Base-by-base conservation (phyloP, 2,113 vertebrate species). In the Stercorarius parasiticus region DNA sequence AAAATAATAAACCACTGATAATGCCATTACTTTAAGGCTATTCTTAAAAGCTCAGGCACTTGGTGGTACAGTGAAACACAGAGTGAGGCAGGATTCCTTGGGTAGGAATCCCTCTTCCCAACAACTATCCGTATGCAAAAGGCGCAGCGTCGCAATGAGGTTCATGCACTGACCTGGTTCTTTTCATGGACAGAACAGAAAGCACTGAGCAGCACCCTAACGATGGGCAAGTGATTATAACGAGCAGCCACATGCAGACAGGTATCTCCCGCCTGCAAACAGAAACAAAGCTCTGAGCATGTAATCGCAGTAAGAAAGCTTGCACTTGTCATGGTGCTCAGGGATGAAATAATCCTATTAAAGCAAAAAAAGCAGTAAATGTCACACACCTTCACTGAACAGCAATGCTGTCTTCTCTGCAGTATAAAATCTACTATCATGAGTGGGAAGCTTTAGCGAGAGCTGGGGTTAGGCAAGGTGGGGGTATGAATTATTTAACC, bases 121-220 rank as follows among this genome's bases (percentile, higher is more conserved):
- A 79, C 34, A 71, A 80, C 40, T 6, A 64, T 64, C 66, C 7
- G 0, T 74, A 59, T 25, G 90, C 67, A 72, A 88, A 88, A 61
- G 74, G 73, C 27, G 49, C 82, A 62, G 29, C 36, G 74, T 61
- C 27, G n/a, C 95, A 91, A 91, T 91, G 96, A 80, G 79, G 47
- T 93, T 94, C 97, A 97, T 96, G 94, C 97, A 98, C 99, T 98
- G 96, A 99, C 99, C 99, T 99, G 98, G 98, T 99, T 99, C 98
- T 98, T 99, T 97, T 99, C 99, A 91, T 98, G 98, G 95, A 99
- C 99, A 47, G 99, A 99, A 98, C 99, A 99, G 97, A 99, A 99
- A 96, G 99, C 98, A 93, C 99, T 99, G 94, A 99, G 99, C 84
- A 99, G 98, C 94, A 99, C 98, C 93, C 98, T 99, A 96, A 99